Conservation (phyloP, 2,113 vertebrate genomes). For the Corythornis madagascariensis region DNA sequence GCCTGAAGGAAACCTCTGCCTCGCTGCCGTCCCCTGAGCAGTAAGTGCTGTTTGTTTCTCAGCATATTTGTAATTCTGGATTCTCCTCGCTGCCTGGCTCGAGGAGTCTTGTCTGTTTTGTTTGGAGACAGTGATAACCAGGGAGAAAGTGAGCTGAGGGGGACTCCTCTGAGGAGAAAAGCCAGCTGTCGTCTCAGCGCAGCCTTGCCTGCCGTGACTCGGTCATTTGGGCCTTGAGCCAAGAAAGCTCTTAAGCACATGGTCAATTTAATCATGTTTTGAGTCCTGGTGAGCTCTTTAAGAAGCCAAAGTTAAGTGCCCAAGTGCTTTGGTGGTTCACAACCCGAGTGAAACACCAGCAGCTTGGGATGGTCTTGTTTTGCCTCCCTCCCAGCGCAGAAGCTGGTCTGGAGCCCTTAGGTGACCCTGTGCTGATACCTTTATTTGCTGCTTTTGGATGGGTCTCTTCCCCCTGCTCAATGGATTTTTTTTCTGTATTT, state of each 20-base stretch:
- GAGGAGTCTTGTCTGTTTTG: not conserved
- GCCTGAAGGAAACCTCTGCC: not conserved
- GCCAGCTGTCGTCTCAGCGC: not conserved
- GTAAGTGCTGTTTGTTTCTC: constrained; percentile 24
- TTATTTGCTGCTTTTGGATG: not conserved
- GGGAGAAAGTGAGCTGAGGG: not conserved
- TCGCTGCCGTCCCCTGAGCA: not conserved
- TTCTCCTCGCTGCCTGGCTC: not conserved
- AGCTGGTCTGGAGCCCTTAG: not conserved
- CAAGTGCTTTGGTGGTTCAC: not conserved
- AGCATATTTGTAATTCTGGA: not conserved
- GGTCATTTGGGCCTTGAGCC: constrained; percentile 1
- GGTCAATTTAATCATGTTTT: constrained; percentile 2
- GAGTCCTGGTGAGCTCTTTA: not conserved
- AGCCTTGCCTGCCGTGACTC: not conserved
- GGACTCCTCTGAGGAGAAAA: not conserved
- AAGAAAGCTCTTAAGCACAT: constrained; percentile 48
- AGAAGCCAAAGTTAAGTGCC: not conserved
- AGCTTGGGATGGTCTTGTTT: not conserved
- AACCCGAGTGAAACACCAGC: not conserved
- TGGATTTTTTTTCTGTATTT: not conserved
- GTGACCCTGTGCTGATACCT: not conserved
- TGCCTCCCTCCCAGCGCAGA: not conserved
- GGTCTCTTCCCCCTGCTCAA: not conserved
- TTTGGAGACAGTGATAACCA: not conserved